Evolutionary conservation across 2,797 vertebrate genomes (phyloP), one percentile per base, ranked within the genome.

Genomic region (Microcaecilia unicolor): DNA sequence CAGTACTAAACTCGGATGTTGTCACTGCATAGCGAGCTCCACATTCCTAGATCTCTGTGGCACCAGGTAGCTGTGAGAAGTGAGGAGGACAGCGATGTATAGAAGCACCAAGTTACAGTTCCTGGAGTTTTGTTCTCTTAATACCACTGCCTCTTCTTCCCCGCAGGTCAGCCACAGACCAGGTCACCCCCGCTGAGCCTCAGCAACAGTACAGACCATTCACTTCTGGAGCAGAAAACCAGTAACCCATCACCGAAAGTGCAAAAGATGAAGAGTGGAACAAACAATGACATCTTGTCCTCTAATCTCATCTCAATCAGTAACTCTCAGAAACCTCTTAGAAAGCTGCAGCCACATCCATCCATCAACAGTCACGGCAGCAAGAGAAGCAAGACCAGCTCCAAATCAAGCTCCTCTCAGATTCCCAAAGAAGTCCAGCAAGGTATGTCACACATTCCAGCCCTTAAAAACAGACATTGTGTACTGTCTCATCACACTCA

Each of bases 311-410:
- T 81, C 9, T 76, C 84, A 2, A 61, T 42, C 29, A 80, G 84
- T 1, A 30, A 78, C 34, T 58, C 70, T 1, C 84, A 82, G 51
- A 85, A 76, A 34, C 70, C 64, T 6, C 81, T 61, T 49, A 88
- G 83, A 47, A 93, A 91, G 54, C 72, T 95, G 67, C 91, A 84
- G 61, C 71, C 87, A 0, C 90, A 92, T 61, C 84, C 90, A 1
- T 94, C 92, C 46, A 84, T 97, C 68, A 88, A 87, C 66, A 93
- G 90, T 68, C 92, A 94, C 67, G 68, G 81, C 75, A 92, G 92
- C 78, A 93, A 85, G 74, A 91, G 88, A 64, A 93, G 90, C 76
- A 95, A 90, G 44, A 89, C 91, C 0, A 78, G 86, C 44, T 78
- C 86, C 76, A 95, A 90, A 44, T 89, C 91, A 0, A 78, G 86